Conservation (phyloP, 2,888 invertebrate species). For the Pyrrhosoma nymphula region DNA sequence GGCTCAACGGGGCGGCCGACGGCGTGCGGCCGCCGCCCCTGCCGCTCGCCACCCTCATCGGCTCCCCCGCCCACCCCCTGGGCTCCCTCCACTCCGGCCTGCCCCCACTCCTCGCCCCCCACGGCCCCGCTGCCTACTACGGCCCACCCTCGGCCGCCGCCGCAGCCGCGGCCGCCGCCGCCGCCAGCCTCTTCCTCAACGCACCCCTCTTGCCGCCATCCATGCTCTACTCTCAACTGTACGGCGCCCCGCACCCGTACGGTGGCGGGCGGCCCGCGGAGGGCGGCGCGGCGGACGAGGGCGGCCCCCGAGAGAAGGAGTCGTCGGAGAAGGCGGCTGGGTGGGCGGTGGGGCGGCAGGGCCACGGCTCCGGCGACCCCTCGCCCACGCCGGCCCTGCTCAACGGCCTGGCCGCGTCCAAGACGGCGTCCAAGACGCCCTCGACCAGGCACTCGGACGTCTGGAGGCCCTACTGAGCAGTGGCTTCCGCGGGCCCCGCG, state of each 20-base stretch:
- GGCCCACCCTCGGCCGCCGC: conserved; percentile 66
- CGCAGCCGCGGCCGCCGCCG: conserved; percentile 68
- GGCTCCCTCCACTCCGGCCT: conserved; percentile 74
- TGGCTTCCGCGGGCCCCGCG: background rate
- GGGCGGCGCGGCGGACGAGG: background rate
- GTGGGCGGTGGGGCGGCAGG: background rate
- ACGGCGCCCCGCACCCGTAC: conserved; percentile 80
- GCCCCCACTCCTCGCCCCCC: conserved; percentile 69
- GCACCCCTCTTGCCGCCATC: conserved; percentile 87
- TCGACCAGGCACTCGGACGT: conserved; percentile 49
- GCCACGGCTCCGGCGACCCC: background rate
- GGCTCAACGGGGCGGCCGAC: conserved; percentile 65
- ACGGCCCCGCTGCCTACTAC: conserved; percentile 57
- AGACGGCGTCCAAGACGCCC: conserved; percentile 45
- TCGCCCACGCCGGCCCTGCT: conserved; percentile 13
- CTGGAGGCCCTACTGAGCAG: conserved; percentile 40
- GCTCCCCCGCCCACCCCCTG: conserved; percentile 72
- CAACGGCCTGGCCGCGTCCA: conserved; percentile 24
- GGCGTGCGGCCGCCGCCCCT: conserved; percentile 20
- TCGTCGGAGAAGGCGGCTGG: background rate
- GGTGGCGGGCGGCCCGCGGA: background rate
- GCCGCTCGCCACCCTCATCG: conserved; percentile 49
- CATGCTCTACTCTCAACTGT: conserved; percentile 87
- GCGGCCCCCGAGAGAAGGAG: background rate
- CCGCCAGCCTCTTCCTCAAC: conserved; percentile 82